Evolutionary conservation across 1,140 invertebrate species (phyloP), one percentile per base, ranked within the genome.

Genomic region (Cylas formicarius): DNA sequence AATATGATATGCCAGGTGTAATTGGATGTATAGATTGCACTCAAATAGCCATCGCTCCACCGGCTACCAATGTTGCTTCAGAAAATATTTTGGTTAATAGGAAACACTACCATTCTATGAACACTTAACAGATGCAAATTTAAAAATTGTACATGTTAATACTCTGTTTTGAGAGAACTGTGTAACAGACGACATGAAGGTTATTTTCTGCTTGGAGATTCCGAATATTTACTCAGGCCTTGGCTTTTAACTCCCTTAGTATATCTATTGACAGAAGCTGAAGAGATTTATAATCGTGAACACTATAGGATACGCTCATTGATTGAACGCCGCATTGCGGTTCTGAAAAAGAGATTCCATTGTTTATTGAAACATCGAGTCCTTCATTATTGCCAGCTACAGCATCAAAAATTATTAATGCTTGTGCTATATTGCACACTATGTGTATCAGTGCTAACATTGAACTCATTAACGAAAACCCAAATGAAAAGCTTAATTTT

Each of bases 291-390:
- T 35, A 65, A 64, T 48, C 4, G 41, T 4, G 37, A 16, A 10
- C 58, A 60, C 41, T 53, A 26, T 2, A 41, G 11, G 29, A 48
- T 58, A 7, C 49, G 65, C 39, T 55, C 48, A 11, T 26, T 52
- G 0, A 63, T 67, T 24, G 65, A 67, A 57, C 56, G 63, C 23
- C 62, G 56, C 13, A 67, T 63, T 57, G 60, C 60, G 2, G 19
- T 58, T 11, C 47, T 67, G 18, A 67, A 67, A 48, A 58, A 44
- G 28, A 28, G 56, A 24, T 63, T 57, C 50, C 32, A 54, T 3
- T 60, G 57, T 27, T 42, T 57, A 10, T 27, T 49, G 20, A 48
- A 50, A 43, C 36, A 59, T 37, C 33, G 56, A 22, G 50, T 52
- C 4, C 32, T 58, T 4, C 58, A 58, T 41, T 58, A 60, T 39